Evolutionary conservation across 2,888 invertebrate species (phyloP).

Genomic region (Stenodema calcarata): DNA sequence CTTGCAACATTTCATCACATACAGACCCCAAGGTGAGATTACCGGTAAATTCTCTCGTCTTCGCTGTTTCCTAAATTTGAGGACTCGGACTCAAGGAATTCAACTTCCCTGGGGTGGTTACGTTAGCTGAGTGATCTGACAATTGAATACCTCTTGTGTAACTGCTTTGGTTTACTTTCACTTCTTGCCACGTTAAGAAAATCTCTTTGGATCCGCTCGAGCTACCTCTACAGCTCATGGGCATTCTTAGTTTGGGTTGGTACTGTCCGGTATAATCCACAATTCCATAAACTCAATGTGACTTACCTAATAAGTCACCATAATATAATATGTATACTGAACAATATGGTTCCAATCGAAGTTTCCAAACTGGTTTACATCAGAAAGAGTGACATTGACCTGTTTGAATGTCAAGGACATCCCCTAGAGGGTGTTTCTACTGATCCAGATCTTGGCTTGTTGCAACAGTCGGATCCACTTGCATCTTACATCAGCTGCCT

Average conservation of each 20-base stretch:
- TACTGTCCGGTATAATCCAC: no score
- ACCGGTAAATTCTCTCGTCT: not conserved
- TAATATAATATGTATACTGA: no score
- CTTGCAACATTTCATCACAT: not conserved
- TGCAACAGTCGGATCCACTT: conserved; percentile 1
- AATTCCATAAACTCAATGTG: no score
- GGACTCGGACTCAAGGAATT: no score
- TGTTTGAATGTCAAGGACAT: conserved; percentile 24
- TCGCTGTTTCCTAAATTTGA: no score
- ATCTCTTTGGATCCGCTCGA: not conserved
- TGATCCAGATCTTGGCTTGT: not conserved
- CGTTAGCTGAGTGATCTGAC: not conserved
- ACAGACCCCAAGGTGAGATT: not conserved
- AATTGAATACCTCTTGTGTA: not conserved
- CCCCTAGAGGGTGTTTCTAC: not conserved
- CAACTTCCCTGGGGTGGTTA: not conserved
- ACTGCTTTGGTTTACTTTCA: not conserved
- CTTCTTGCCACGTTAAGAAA: not conserved
- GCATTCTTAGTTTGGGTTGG: no score
- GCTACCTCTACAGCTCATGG: not conserved
- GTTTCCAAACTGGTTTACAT: not conserved
- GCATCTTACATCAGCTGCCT: not conserved
- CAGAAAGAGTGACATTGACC: not conserved
- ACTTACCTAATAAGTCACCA: no score
- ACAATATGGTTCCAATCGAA: not conserved